Evolutionary conservation across 2,888 invertebrate species (phyloP).

Genomic region (Andrena hattorfiana): DNA sequence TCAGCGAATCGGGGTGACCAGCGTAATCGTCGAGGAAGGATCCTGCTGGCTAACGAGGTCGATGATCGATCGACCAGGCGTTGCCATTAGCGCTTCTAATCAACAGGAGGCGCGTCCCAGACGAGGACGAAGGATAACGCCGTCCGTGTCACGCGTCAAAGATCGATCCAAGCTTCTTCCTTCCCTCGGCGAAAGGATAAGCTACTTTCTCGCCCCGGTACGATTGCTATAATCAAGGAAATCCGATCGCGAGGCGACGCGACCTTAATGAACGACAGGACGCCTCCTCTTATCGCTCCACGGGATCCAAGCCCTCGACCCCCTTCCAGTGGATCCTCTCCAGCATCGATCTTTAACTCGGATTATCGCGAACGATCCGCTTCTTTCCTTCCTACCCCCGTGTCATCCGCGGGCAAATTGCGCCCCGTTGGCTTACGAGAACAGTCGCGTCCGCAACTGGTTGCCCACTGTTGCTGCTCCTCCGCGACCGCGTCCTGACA

Average conservation of each 20-base stretch:
- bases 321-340: neutral
- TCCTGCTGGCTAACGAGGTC: slow-evolving; percentile 41
- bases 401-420: neutral
- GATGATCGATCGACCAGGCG: slow-evolving; percentile 42
- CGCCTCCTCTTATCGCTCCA: slow-evolving; percentile 8
- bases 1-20: neutral
- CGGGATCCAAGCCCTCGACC: neutral
- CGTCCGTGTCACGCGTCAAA: slow-evolving; percentile 31
- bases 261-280: slow-evolving; percentile 30
- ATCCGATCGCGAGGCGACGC: slow-evolving; percentile 32
- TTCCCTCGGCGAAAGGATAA: slow-evolving; percentile 33
- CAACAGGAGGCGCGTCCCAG: slow-evolving; percentile 51
- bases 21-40: slow-evolving; percentile 26
- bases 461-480: slow-evolving; percentile 41
- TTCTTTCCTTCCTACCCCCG: slow-evolving; percentile 5
- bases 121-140: slow-evolving; percentile 46
- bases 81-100: slow-evolving; percentile 42
- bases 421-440: slow-evolving; percentile 19
- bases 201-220: slow-evolving; percentile 30
- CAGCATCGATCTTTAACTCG: neutral
- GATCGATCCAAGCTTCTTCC: slow-evolving; percentile 54
- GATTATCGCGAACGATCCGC: slow-evolving; percentile 27
- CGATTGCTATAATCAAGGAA: slow-evolving; percentile 29
- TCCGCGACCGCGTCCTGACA: slow-evolving; percentile 23
- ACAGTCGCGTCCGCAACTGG: slow-evolving; percentile 57